A percentile compares a stretch with the other conserved stretches of the same genome.
These are phyloP conservation scores for Pilophorus perplexus DNA, from an alignment of 2,888 invertebrate genomes.

Conservation along the genomic window DNA sequence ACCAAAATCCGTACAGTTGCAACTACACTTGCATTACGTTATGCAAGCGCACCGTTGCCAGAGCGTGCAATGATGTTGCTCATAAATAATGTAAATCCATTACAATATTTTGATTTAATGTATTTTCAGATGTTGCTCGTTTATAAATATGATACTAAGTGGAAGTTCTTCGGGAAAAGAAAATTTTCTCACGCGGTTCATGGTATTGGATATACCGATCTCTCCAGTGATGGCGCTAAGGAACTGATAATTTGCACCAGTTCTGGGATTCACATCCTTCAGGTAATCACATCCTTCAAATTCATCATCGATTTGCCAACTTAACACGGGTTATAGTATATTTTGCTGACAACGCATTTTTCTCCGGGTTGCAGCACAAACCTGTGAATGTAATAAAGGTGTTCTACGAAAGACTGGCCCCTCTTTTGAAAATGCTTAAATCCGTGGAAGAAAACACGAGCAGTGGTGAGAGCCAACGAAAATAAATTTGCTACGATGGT, in stretches of 20 bases:
- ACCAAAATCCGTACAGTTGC: too few species aligned
- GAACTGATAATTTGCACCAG: conserved; percentile 65
- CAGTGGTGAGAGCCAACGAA: neutral
- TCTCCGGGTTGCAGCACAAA: conserved; percentile 41
- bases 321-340: too few species aligned
- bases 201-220: conserved; percentile 61
- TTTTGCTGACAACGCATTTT: too few species aligned
- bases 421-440: neutral
- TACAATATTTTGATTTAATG: too few species aligned
- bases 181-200: conserved; percentile 63
- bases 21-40: too few species aligned
- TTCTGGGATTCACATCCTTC: conserved; percentile 65
- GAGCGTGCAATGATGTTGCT: too few species aligned
- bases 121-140: conserved; percentile 56
- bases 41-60: too few species aligned
- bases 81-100: too few species aligned
- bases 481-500: too few species aligned
- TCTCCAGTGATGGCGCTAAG: conserved; percentile 65
- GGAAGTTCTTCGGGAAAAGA: conserved; percentile 57
- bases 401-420: conserved; percentile 22
- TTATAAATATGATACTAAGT: conserved; percentile 55
- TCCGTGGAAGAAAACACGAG: neutral
- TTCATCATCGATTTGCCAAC: too few species aligned
- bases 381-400: conserved; percentile 28
- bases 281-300: conserved; percentile 53